Evolutionary conservation across 2,113 vertebrate genomes (phyloP).

Genomic region (Calypte anna): DNA sequence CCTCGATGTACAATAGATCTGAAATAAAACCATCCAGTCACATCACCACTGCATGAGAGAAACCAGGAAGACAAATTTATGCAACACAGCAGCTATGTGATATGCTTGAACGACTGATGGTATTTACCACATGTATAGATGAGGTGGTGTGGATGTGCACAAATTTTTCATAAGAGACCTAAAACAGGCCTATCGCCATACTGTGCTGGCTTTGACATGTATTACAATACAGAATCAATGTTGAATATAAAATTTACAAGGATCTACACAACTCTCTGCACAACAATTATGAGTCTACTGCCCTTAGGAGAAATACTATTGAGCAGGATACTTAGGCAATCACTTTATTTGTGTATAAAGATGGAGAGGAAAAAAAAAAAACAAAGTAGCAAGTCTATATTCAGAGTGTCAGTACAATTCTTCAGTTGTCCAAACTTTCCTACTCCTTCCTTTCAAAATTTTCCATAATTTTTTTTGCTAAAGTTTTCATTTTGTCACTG

Average conservation of each 20-base stretch:
- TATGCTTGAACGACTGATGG: not conserved
- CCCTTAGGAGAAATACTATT: not conserved
- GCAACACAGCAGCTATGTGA: not conserved
- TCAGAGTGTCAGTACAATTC: not conserved
- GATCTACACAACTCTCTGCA: not conserved
- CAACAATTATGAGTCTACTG: not conserved
- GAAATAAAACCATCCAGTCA: not conserved
- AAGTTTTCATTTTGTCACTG: not conserved
- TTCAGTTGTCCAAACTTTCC: not conserved
- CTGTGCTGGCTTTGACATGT: not conserved
- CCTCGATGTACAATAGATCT: not conserved
- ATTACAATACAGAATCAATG: not conserved
- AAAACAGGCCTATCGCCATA: not conserved
- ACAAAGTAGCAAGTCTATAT: not conserved
- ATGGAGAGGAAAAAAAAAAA: too few relatives aligned
- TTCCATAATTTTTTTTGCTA: not conserved
- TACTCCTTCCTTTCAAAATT: not conserved
- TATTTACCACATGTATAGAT: not conserved
- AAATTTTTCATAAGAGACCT: not conserved
- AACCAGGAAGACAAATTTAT: not conserved
- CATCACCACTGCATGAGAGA: not conserved
- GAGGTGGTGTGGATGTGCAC: not conserved
- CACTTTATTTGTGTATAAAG: not conserved
- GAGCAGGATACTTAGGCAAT: not conserved
- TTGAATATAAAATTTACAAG: not conserved